Evolutionary conservation across 2,888 invertebrate genomes (phyloP), one percentile per base, ranked within the genome.

Genomic region (Poecilobothrus nobilitatus): DNA sequence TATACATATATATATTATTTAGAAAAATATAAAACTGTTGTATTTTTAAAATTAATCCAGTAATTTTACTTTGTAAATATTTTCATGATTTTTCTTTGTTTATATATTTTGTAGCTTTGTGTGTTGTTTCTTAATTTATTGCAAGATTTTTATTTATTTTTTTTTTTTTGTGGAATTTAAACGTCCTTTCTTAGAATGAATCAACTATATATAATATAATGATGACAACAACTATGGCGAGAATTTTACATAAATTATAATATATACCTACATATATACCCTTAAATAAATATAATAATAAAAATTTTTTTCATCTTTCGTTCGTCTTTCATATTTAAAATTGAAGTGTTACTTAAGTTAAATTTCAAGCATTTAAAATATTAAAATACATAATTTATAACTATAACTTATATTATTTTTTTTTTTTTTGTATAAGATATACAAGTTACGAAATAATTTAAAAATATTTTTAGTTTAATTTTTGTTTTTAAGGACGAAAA

Each of bases 231-330:
- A 37, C 37, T 37, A 53, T 18, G 53, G 53, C 18, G n/a, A 53
- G n/a, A 53, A 53, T 53, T 53, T 53, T 53, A 53, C 53, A 53
- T 53, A 53, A 53, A 53, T 53, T 53, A 18, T 37, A 37, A 37
- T 18, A n/a, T 53, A 18, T 44, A 15, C 9, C 37, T 34, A 34
- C 34, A 34, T 34, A 34, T 34, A 44, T 9, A 44, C 6, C 53
- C 18, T 37, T 53, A 53, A 53, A 53, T 53, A 37, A 37, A 37
- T 37, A 37, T 7, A 37, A 37, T 4, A 18, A 18, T 53, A n/a
- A n/a, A n/a, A n/a, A n/a, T n/a, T n/a, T n/a, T n/a, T n/a, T n/a
- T n/a, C n/a, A n/a, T 18, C 18, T 53, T 53, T 53, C 15, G 27
- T n/a, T n/a, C n/a, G 27, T 27, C 5, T 53, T 53, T 18, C 15